Evolutionary conservation across 2,113 vertebrate genomes (phyloP).

Genomic region (mouse (Mus musculus)): GRCm39 chrX:103976001-103976500

Average conservation of each 20-base stretch:
- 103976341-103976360: neutral
- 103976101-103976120: slow-evolving; percentile 1
- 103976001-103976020: slow-evolving; percentile 3
- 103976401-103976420: neutral
- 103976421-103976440: neutral
- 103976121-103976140: slow-evolving; percentile 13
- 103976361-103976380: neutral
- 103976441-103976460: neutral
- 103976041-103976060: slow-evolving; percentile 6
- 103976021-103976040: neutral
- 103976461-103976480: neutral
- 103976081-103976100: slow-evolving; percentile 16
- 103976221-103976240: neutral
- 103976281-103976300: neutral
- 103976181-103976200: slow-evolving; percentile 33
- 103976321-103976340: neutral
- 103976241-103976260: neutral
- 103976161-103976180: neutral
- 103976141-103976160: slow-evolving; percentile 30
- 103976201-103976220: neutral
- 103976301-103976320: neutral
- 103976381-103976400: neutral
- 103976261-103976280: neutral
- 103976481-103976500: neutral
- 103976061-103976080: neutral